Conservation (phyloP, 2,113 vertebrate genomes). For the Marcusenius ussheri region DNA sequence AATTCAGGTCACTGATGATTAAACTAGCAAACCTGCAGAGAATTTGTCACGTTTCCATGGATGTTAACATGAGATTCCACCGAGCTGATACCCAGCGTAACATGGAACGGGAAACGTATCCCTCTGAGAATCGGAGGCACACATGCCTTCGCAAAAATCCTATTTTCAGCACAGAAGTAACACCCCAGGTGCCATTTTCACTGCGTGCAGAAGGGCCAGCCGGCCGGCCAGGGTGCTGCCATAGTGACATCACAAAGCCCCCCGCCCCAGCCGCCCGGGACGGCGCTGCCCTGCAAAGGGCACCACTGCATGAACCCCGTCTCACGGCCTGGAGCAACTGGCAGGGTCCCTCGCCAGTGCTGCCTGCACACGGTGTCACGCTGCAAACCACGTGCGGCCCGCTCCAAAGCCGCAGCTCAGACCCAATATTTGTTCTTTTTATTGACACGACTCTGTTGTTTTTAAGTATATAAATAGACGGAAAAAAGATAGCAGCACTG, state of each 20-base stretch:
- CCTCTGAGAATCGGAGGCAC: not conserved
- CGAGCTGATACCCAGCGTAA: not conserved
- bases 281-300: not conserved
- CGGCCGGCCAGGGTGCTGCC: not conserved
- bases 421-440: not conserved
- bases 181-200: not conserved
- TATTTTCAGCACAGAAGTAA: not conserved
- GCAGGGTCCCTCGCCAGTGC: not conserved
- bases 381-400: not conserved
- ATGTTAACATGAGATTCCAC: not conserved
- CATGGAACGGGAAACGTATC: not conserved
- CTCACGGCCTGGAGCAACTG: not conserved
- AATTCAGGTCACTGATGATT: constrained; percentile 3
- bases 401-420: not conserved
- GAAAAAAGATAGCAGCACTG: not conserved
- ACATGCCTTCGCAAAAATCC: not conserved
- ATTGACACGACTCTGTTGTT: not conserved
- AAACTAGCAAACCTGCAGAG: not conserved
- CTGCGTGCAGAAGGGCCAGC: not conserved
- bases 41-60: not conserved
- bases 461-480: not conserved
- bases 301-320: constrained; percentile 7
- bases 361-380: not conserved
- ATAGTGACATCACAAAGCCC: not conserved
- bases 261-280: not conserved